A percentile compares a stretch with the other conserved stretches of the same genome.
Conservation (phyloP, 1,140 invertebrate genomes). For the Cotesia typhae region DNA sequence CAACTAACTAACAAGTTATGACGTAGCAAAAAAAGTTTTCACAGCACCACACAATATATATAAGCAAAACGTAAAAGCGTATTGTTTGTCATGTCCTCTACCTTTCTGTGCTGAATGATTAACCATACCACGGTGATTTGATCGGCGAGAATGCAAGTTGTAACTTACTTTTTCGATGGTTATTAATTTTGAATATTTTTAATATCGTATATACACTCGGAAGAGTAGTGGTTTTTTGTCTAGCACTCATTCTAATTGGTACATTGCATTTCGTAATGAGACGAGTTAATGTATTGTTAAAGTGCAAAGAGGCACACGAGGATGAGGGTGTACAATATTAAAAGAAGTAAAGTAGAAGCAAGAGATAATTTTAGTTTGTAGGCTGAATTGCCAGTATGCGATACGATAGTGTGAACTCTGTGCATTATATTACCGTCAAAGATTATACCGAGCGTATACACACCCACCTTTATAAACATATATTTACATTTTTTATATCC, state of each 20-base stretch:
- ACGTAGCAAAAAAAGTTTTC: too few relatives aligned
- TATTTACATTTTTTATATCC: neutral
- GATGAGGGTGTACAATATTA: neutral
- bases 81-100: too few relatives aligned
- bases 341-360: neutral
- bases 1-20: too few relatives aligned
- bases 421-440: slow-evolving; percentile 4
- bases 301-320: neutral
- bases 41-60: too few relatives aligned
- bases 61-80: too few relatives aligned
- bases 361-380: slow-evolving; percentile 2
- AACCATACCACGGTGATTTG: too few relatives aligned
- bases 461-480: slow-evolving; percentile 6
- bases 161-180: too few relatives aligned
- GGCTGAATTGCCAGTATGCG: neutral
- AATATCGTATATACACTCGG: neutral
- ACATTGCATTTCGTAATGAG: slow-evolving; percentile 47
- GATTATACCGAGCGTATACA: slow-evolving; percentile 3
- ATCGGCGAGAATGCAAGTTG: too few relatives aligned
- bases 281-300: slow-evolving; percentile 46
- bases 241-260: slow-evolving; percentile 43
- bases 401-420: neutral
- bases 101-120: too few relatives aligned
- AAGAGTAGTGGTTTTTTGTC: neutral
- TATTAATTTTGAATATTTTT: too few relatives aligned